Base-by-base conservation (phyloP, 2,797 vertebrate species). In the Sphenopsis melanotis region DNA sequence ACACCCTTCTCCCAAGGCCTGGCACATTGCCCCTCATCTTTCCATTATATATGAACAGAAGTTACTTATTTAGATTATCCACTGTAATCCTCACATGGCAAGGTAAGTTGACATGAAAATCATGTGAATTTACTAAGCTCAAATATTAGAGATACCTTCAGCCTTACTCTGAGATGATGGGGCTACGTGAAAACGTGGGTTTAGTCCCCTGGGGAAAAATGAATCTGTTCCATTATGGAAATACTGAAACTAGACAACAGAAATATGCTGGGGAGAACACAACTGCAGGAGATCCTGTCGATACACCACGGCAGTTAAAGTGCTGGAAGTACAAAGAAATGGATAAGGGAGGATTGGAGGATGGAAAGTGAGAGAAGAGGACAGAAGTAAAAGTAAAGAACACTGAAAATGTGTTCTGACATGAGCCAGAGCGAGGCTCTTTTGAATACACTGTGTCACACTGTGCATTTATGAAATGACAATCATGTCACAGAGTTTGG, bases 391-490 rank as follows among this genome's bases (percentile, higher is more conserved):
- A 23, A 37, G 17, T 34, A 41, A 91, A 80, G 11, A 39, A 39
- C 17, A 23, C 15, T 11, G 15, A 46, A 80, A 69, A 77, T n/a
- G 2, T 10, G 9, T 66, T 44, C 6, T 3, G 4, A 16, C 1
- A 0, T 0, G 3, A 66, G 10, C 12, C 4, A 8, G 16, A 44
- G 13, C 4, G 65, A 29, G 18, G 14, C 22, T 79, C 6, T 22
- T 74, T 56, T 41, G 34, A 16, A 5, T 15, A 7, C 1, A 1
- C 2, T 23, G 21, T 34, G 21, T 34, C 57, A 23, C 36, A 44
- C 27, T 2, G 3, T 57, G 37, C 29, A 8, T 52, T 46, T 47
- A 8, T 41, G n/a, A 82, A 24, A 27, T 22, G 18, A 46, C 32
- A 42, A 11, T 20, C 39, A 6, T 37, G 60, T 80, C 41, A 72